Percentiles rank a stretch among this genome's conserved stretches.
phyloP scores from a whole-genome alignment of 2,888 invertebrate species.

The Peribatodes rhomboidaria region DNA sequence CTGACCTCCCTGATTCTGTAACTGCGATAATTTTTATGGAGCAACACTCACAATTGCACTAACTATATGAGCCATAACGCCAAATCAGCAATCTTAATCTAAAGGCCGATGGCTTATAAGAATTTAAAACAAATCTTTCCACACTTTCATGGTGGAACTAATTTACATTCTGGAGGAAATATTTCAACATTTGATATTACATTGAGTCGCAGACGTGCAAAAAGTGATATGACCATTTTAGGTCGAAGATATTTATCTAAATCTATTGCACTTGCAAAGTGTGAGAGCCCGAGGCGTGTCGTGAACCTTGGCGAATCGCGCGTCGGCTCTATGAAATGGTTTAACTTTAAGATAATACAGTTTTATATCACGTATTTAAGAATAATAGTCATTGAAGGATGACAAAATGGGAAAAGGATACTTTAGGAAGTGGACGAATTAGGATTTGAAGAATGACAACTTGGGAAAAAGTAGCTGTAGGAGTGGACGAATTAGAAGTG shows the following conservation, averaged over 20 bases:
- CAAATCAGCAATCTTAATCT: constrained; percentile 12
- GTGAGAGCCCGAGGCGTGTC: constrained; percentile 44
- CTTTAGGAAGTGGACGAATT: no score
- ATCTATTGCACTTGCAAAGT: constrained; percentile 26
- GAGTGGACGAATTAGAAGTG: no score
- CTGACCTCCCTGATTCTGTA: constrained; percentile 27
- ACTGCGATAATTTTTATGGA: constrained; percentile 31
- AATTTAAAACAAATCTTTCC: constrained; percentile 11
- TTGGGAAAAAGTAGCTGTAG: no score
- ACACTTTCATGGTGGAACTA: constrained; percentile 16
- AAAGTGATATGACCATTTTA: constrained; percentile 52
- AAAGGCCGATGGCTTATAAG: constrained; percentile 4
- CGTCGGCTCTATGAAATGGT: not conserved
- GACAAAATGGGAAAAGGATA: no score
- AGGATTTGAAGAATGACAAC: no score
- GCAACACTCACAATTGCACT: constrained; percentile 15
- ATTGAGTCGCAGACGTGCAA: constrained; percentile 46
- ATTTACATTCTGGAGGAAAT: constrained; percentile 10
- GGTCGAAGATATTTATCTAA: constrained; percentile 18
- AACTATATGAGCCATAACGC: constrained; percentile 30
- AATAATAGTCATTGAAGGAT: no score
- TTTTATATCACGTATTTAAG: no score
- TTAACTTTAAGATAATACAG: no score
- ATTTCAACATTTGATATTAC: constrained; percentile 23
- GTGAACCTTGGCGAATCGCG: constrained; percentile 12